Evolutionary conservation across 2,888 invertebrate genomes (phyloP).

Genomic region (Pheosia tremula): DNA sequence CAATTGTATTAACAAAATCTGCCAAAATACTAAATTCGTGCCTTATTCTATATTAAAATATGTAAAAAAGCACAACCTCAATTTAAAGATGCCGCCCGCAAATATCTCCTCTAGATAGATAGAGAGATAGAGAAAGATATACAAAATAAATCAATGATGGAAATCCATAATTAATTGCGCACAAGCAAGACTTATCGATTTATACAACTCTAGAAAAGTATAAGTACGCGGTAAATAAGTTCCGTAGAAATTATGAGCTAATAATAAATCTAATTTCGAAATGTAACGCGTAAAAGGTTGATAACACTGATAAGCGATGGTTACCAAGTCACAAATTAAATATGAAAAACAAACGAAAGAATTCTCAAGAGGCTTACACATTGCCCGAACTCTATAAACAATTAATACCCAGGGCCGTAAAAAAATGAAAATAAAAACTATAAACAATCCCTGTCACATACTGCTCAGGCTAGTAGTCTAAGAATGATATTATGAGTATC

Average conservation of each 20-base stretch:
- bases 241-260: constrained; percentile 15
- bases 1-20: constrained; percentile 12
- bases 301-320: constrained; percentile 18
- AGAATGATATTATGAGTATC: too few relatives aligned
- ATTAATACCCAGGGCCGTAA: too few relatives aligned
- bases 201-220: neutral
- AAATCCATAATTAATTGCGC: neutral
- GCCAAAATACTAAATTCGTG: too few relatives aligned
- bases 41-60: too few relatives aligned
- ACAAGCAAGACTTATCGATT: neutral
- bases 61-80: too few relatives aligned
- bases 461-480: too few relatives aligned
- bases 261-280: constrained; percentile 17
- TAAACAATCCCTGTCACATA: too few relatives aligned
- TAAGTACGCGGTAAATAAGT: neutral
- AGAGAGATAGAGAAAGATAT: too few relatives aligned
- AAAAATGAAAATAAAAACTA: too few relatives aligned
- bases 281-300: constrained; percentile 13
- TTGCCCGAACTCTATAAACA: neutral
- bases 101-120: too few relatives aligned
- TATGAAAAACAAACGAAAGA: constrained; percentile 1
- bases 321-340: constrained; percentile 4
- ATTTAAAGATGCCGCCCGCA: too few relatives aligned
- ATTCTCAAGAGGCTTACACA: neutral
- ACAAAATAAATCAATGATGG: too few relatives aligned